Evolutionary conservation across 2,888 invertebrate species (phyloP).

Genomic region (Sphaerophoria rueppellii): DNA sequence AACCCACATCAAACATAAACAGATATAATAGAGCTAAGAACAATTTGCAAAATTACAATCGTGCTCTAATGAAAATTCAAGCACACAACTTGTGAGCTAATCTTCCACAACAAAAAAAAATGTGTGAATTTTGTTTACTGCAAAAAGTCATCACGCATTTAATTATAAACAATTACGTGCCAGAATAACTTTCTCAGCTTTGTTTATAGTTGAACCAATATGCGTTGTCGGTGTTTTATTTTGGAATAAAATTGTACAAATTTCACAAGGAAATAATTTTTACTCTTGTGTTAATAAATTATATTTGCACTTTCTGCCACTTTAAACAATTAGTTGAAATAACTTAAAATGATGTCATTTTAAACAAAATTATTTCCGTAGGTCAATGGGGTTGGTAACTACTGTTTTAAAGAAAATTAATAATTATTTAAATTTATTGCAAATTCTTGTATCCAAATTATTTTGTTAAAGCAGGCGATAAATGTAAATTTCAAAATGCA

Average conservation of each 20-base stretch:
- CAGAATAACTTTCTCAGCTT: not conserved
- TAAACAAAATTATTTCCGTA: not conserved
- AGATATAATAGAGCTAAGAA: no score
- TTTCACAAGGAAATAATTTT: constrained; percentile 3
- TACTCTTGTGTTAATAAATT: not conserved
- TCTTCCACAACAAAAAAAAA: no score
- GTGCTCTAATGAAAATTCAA: not conserved
- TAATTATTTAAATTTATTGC: no score
- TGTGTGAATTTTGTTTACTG: not conserved
- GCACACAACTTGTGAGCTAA: not conserved
- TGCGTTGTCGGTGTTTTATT: not conserved
- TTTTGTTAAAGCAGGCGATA: no score
- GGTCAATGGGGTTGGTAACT: not conserved
- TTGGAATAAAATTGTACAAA: constrained; percentile 2
- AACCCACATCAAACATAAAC: no score
- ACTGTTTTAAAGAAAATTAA: no score
- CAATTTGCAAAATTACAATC: no score
- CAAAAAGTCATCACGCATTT: not conserved
- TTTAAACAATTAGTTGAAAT: constrained; percentile 37
- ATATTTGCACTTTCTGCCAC: not conserved
- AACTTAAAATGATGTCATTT: constrained; percentile 48
- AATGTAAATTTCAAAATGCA: no score
- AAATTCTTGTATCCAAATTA: no score
- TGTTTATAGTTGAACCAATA: no score
- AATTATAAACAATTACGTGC: constrained; percentile 27